phyloP scores from a whole-genome alignment of 2,888 invertebrate genomes.

The Cryptus viduatorius region DNA sequence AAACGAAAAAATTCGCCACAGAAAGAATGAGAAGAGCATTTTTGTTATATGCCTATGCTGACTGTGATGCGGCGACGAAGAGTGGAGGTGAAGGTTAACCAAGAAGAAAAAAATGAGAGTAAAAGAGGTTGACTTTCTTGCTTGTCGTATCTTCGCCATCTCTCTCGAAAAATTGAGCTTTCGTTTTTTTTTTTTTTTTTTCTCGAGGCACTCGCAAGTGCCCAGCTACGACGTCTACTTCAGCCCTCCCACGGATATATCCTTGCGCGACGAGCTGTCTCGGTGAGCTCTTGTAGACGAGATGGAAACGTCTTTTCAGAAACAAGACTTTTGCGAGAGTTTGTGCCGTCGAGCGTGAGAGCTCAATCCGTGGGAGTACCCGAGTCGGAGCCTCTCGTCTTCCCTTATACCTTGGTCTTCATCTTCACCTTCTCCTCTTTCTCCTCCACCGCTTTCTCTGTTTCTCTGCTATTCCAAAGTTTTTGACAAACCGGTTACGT shows the following conservation, averaged over 20 bases:
- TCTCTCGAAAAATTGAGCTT: slow-evolving; percentile 21
- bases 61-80: slow-evolving; percentile 15
- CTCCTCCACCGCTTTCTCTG: background rate
- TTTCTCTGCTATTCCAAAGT: slow-evolving; percentile 2
- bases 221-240: slow-evolving; percentile 18
- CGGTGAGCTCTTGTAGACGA: background rate
- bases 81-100: slow-evolving; percentile 6
- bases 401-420: background rate
- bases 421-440: background rate
- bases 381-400: background rate
- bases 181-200: slow-evolving; percentile 12
- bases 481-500: slow-evolving; percentile 3
- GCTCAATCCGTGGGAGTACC: background rate
- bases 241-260: slow-evolving; percentile 19
- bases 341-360: slow-evolving; percentile 4
- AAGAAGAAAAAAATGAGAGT: slow-evolving; percentile 13
- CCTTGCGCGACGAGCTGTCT: slow-evolving; percentile 7
- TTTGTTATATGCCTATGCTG: background rate
- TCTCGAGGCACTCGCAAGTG: background rate
- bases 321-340: slow-evolving; percentile 26
- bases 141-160: slow-evolving; percentile 26
- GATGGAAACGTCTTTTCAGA: slow-evolving; percentile 29
- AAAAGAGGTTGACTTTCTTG: slow-evolving; percentile 9
- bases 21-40: background rate
- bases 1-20: background rate